A percentile compares a stretch with the other conserved stretches of the same genome.
Evolutionary conservation across 1,140 invertebrate species (phyloP).

Genomic region (Bombus confusus): DNA sequence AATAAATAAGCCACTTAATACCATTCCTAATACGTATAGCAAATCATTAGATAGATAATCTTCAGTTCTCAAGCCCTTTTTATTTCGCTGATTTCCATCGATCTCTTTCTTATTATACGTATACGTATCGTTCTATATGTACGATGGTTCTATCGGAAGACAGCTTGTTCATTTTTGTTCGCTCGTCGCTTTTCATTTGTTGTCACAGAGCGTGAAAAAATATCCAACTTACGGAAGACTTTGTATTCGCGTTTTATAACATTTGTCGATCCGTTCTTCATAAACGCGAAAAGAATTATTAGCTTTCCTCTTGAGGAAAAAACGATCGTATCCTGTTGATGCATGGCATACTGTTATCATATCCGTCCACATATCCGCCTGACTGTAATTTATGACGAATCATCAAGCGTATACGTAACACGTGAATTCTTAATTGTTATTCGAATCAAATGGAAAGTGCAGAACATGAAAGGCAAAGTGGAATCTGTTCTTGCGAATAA

Average conservation of each 20-base stretch:
- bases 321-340: conserved; percentile 15
- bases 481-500: not conserved
- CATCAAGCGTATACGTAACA: conserved; percentile 6
- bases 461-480: not conserved
- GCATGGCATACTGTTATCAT: conserved; percentile 45
- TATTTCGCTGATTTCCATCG: conserved; percentile 44
- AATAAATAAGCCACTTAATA: conserved; percentile 67
- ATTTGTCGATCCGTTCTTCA: not conserved
- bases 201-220: not conserved
- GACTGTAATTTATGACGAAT: conserved; percentile 18
- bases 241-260: not conserved
- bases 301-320: too few species aligned
- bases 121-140: not conserved
- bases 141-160: not conserved
- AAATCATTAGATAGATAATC: conserved; percentile 65
- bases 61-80: conserved; percentile 46
- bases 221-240: not conserved
- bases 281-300: not conserved
- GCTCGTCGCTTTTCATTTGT: not conserved
- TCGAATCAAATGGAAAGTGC: not conserved
- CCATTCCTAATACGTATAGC: conserved; percentile 69
- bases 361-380: conserved; percentile 56
- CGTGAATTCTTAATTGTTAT: conserved; percentile 12
- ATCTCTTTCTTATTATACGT: not conserved
- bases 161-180: conserved; percentile 21